Base-by-base conservation (phyloP, 2,797 vertebrate genomes). In the Peromyscus melanophrys region DNA sequence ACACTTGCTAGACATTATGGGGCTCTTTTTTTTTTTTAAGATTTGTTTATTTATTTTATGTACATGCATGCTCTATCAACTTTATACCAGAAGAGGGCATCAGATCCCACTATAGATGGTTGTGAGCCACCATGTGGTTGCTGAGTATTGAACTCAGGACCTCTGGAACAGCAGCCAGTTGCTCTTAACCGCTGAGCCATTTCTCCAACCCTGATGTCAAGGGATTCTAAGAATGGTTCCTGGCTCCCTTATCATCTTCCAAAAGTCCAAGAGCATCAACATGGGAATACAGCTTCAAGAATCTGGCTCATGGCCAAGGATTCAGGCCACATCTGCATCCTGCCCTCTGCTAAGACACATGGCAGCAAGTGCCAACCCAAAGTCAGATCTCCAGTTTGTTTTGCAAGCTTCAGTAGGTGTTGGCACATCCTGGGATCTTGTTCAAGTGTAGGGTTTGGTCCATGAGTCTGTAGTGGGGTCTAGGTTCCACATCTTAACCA, bases 391-490 rank as follows among this genome's bases (percentile, higher is more conserved):
- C 40, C 9, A 88, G 43, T 29, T 67, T 59, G 14, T 84, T 96
- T 84, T 69, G 27, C 63, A 81, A 76, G 83, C 7, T 65, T 63
- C 76, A 59, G 21, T 61, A 14, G 27, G 3, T 63, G 37, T 67
- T 37, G n/a, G 8, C 10, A 61, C 21, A 37, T 37, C n/a, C 34
- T 49, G 46, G 59, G 52, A 40, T 16, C 46, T 77, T 80, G 34
- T 76, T 6, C 46, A 96, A 90, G 11, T 87, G 31, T 31, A 65
- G 76, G 27, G 49, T 92, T 63, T 85, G 81, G 87, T 80, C 90
- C 27, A 11, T 12, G 52, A 21, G 23, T 71, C 4, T 23, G 34
- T 29, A 19, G 9, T 78, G 23, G 75, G 61, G 16, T 34, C 52
- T 25, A 82, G 37, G 71, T 29, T 82, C 63, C 59, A 43, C 71